These are phyloP conservation scores for Aspidiotus destructor DNA, from an alignment of 2,888 invertebrate genomes.

Conservation along the genomic window DNA sequence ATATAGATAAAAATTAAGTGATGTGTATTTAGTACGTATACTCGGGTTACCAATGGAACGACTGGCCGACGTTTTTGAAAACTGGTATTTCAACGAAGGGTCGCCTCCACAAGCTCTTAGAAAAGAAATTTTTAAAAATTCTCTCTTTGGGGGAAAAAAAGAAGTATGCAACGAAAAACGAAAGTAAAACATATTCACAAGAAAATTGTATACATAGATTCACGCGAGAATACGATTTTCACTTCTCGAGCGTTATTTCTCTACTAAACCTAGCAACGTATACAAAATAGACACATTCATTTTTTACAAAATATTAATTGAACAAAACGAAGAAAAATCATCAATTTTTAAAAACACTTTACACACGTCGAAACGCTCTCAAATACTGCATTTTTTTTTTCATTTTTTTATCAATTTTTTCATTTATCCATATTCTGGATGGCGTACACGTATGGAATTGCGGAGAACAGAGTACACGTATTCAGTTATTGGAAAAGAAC, in stretches of 20 bases:
- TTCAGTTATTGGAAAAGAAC: not conserved
- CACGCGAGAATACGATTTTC: not conserved
- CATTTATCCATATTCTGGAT: too few relatives aligned
- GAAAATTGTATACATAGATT: slow-evolving; percentile 1
- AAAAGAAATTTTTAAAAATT: slow-evolving; percentile 3
- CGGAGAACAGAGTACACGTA: not conserved
- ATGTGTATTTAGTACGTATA: slow-evolving; percentile 32
- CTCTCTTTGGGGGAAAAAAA: not conserved
- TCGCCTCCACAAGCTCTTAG: slow-evolving; percentile 26
- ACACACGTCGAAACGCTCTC: slow-evolving; percentile 1
- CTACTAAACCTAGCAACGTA: slow-evolving; percentile 10
- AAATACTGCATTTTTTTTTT: not conserved
- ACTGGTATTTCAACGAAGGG: slow-evolving; percentile 27
- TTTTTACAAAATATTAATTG: not conserved
- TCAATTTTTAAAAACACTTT: not conserved
- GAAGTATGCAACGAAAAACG: slow-evolving; percentile 28
- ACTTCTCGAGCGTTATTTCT: not conserved
- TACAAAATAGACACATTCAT: slow-evolving; percentile 4
- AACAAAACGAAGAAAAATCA: not conserved
- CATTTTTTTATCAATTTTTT: too few relatives aligned
- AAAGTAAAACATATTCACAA: slow-evolving; percentile 11
- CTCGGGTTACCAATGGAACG: slow-evolving; percentile 29
- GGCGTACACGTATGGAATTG: too few relatives aligned
- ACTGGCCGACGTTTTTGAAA: slow-evolving; percentile 21
- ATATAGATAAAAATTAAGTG: slow-evolving; percentile 25